A percentile compares a stretch with the other conserved stretches of the same genome.
phyloP scores from a whole-genome alignment of 2,797 vertebrate genomes.

The Danio albolineatus region DNA sequence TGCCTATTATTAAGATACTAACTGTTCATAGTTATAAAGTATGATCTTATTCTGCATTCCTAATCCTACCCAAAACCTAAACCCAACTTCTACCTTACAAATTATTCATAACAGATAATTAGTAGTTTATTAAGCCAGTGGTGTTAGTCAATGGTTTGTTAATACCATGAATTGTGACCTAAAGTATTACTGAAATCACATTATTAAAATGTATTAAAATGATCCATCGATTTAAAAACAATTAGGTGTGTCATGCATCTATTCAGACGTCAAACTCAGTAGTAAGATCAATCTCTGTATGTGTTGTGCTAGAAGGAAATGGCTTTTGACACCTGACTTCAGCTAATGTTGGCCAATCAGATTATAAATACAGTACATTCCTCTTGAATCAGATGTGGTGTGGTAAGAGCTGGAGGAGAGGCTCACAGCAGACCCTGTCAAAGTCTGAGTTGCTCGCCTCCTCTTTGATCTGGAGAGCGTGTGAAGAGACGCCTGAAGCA shows the following conservation, averaged over 20 bases:
- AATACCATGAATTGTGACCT: no score
- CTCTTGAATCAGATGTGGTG: constrained; percentile 12
- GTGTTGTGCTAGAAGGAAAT: not conserved
- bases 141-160: no score
- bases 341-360: not conserved
- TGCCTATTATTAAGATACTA: no score
- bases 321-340: constrained; percentile 35
- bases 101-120: no score
- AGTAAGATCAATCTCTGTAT: not conserved
- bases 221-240: no score
- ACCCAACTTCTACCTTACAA: no score
- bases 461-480: constrained; percentile 43
- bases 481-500: constrained; percentile 39
- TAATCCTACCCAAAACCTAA: no score
- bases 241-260: not conserved
- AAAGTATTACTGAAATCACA: no score
- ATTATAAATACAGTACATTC: constrained; percentile 17
- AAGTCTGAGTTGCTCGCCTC: not conserved
- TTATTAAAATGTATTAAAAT: no score
- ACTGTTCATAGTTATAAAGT: no score
- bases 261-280: not conserved
- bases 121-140: no score
- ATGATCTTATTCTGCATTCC: no score
- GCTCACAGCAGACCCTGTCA: not conserved
- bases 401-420: constrained; percentile 23